These are phyloP conservation scores for Pyrocoelia pectoralis DNA, from an alignment of 2,888 invertebrate species.

Conservation along the genomic window DNA sequence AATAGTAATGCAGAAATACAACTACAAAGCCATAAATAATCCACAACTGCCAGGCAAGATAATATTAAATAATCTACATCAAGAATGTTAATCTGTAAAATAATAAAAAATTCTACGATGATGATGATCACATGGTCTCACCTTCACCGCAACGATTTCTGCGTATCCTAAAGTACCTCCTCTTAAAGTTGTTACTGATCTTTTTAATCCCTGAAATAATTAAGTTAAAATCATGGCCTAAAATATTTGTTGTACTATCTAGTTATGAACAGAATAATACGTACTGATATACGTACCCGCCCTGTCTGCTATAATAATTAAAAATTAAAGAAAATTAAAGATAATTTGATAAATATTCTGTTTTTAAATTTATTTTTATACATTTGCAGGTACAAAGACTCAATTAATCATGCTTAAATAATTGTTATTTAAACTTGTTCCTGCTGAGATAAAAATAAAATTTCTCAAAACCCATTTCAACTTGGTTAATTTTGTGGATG, in stretches of 20 bases:
- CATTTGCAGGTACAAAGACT: too few species aligned
- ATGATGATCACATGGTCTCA: constrained; percentile 59
- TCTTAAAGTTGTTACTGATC: constrained; percentile 90
- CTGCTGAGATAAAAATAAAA: too few species aligned
- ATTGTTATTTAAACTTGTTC: too few species aligned
- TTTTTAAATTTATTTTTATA: too few species aligned
- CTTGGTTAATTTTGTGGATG: too few species aligned
- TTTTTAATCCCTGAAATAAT: constrained; percentile 84
- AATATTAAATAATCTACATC: constrained; percentile 13
- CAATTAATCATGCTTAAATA: too few species aligned
- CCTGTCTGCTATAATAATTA: constrained; percentile 56
- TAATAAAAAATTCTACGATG: constrained; percentile 18
- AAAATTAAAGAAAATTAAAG: constrained; percentile 40
- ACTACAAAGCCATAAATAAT: constrained; percentile 22
- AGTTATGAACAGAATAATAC: constrained; percentile 18
- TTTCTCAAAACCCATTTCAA: too few species aligned
- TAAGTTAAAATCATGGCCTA: constrained; percentile 31
- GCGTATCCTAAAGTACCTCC: constrained; percentile 89
- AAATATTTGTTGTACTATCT: not conserved
- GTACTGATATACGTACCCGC: constrained; percentile 56
- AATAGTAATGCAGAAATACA: not conserved
- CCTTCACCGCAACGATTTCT: constrained; percentile 97
- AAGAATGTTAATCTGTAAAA: constrained; percentile 27
- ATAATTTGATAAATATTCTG: not conserved
- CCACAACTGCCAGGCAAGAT: constrained; percentile 18